Conservation (phyloP, 2,888 invertebrate species). For the Sinelater perroti region DNA sequence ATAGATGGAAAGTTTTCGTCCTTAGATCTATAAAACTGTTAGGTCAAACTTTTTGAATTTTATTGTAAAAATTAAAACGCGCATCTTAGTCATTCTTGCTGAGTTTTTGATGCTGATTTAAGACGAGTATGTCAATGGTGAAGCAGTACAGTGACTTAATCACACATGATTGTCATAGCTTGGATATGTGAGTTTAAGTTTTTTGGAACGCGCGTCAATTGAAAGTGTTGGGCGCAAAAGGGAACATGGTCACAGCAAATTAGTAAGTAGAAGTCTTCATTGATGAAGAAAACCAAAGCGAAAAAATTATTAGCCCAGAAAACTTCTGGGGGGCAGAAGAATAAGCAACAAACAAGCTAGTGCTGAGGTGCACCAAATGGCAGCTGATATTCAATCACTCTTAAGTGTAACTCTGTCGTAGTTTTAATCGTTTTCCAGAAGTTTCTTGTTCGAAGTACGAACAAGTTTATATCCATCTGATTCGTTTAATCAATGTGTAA, state of each 20-base stretch:
- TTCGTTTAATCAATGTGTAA: slow-evolving; percentile 68
- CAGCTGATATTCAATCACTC: slow-evolving; percentile 73
- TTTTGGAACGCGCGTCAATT: slow-evolving; percentile 93
- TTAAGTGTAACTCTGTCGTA: slow-evolving; percentile 76
- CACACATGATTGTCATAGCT: slow-evolving; percentile 90
- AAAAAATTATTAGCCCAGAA: slow-evolving; percentile 73
- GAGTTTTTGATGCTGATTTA: slow-evolving; percentile 85
- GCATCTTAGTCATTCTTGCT: too few relatives aligned
- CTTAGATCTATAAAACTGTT: too few relatives aligned
- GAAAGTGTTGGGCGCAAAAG: slow-evolving; percentile 84
- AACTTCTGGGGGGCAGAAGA: slow-evolving; percentile 86
- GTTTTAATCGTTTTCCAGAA: slow-evolving; percentile 74
- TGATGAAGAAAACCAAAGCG: slow-evolving; percentile 75
- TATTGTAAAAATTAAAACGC: too few relatives aligned
- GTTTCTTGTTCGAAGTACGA: slow-evolving; percentile 48
- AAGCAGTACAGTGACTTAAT: slow-evolving; percentile 82
- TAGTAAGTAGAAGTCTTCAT: slow-evolving; percentile 72
- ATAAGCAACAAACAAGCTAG: slow-evolving; percentile 92
- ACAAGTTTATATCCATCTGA: slow-evolving; percentile 70
- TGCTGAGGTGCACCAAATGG: slow-evolving; percentile 89
- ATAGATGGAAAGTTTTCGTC: too few relatives aligned
- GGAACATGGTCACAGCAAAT: slow-evolving; percentile 75
- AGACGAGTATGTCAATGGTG: slow-evolving; percentile 84
- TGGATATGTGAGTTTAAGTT: slow-evolving; percentile 86
- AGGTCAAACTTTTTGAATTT: too few relatives aligned